These are phyloP conservation scores for Idaea dimidiata DNA, from an alignment of 2,888 invertebrate genomes.

Conservation along the genomic window DNA sequence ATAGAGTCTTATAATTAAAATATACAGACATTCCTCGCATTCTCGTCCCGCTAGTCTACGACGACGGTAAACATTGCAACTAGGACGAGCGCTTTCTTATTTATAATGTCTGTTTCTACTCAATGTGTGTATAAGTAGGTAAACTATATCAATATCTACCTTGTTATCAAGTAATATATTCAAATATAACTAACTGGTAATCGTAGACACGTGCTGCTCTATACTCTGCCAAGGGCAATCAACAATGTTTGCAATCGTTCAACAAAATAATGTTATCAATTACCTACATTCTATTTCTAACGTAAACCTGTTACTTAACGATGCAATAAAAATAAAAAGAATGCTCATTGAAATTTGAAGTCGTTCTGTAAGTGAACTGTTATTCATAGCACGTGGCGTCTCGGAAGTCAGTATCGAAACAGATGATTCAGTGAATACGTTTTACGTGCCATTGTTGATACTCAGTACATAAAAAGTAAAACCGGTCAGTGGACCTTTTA, in stretches of 20 bases:
- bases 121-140: background rate
- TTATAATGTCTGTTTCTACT: slow-evolving; percentile 6
- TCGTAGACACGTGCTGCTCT: background rate
- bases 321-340: slow-evolving; percentile 25
- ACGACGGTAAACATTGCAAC: slow-evolving; percentile 25
- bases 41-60: slow-evolving; percentile 55
- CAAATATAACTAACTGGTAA: background rate
- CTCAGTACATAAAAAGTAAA: slow-evolving; percentile 72
- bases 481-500: slow-evolving; percentile 76
- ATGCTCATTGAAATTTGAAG: slow-evolving; percentile 28
- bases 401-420: slow-evolving; percentile 52
- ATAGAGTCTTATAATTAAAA: slow-evolving; percentile 73
- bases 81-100: slow-evolving; percentile 11
- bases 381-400: slow-evolving; percentile 51
- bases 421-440: slow-evolving; percentile 72
- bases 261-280: background rate
- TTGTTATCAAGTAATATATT: background rate
- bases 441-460: slow-evolving; percentile 77
- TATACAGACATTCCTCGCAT: slow-evolving; percentile 62
- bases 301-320: background rate
- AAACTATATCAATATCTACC: too few relatives aligned
- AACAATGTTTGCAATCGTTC: background rate
- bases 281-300: background rate
- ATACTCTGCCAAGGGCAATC: background rate
- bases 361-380: slow-evolving; percentile 28